Conservation (phyloP, 2,888 invertebrate species). For the Epinotia demarniana region DNA sequence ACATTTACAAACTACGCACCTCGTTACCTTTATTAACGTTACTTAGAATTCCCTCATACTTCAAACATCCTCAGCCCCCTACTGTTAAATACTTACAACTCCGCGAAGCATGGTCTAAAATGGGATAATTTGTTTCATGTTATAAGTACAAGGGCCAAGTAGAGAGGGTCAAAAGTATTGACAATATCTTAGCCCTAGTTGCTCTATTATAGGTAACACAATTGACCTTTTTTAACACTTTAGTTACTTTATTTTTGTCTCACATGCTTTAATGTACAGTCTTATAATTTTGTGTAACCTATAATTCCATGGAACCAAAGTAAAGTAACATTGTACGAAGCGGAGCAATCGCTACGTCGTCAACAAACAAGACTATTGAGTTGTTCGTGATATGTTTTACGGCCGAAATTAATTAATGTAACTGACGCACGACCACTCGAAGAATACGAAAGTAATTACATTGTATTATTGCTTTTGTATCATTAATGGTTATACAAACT, state of each 20-base stretch:
- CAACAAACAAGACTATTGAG: slow-evolving; percentile 55
- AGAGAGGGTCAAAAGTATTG: slow-evolving; percentile 17
- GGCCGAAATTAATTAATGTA: slow-evolving; percentile 49
- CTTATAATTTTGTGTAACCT: slow-evolving; percentile 48
- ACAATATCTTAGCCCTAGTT: slow-evolving; percentile 30
- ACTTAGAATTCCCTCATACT: slow-evolving; percentile 1
- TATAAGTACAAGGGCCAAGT: slow-evolving; percentile 17
- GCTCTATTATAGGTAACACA: slow-evolving; percentile 39
- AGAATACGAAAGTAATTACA: slow-evolving; percentile 46
- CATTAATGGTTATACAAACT: slow-evolving; percentile 62
- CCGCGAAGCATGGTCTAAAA: neutral
- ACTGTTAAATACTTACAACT: neutral
- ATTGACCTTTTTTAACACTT: slow-evolving; percentile 39
- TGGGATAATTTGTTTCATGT: slow-evolving; percentile 2
- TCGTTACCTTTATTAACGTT: neutral
- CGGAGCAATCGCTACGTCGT: slow-evolving; percentile 57
- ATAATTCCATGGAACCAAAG: slow-evolving; percentile 75
- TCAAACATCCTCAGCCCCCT: slow-evolving; percentile 3
- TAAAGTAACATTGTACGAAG: slow-evolving; percentile 64
- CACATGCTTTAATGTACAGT: slow-evolving; percentile 43
- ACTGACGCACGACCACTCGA: slow-evolving; percentile 36
- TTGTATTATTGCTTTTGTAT: slow-evolving; percentile 59
- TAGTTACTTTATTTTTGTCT: slow-evolving; percentile 39
- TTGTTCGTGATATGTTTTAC: slow-evolving; percentile 69
- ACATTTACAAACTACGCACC: slow-evolving; percentile 11